phyloP scores from a whole-genome alignment of 2,113 vertebrate genomes.

The Macrotis lagotis region DNA sequence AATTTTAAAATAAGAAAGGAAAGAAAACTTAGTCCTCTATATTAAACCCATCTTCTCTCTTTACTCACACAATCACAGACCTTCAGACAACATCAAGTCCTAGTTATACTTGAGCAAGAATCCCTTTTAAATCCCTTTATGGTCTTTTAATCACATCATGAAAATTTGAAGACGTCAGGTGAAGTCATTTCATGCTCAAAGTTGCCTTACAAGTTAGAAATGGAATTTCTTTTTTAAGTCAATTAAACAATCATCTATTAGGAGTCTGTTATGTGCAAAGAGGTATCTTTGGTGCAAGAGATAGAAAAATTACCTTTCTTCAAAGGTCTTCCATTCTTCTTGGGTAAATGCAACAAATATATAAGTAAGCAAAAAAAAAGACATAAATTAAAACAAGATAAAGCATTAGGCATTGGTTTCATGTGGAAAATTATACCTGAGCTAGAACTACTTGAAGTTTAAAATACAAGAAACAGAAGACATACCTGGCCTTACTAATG shows the following conservation, averaged over 20 bases:
- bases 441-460: not conserved
- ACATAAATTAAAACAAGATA: not conserved
- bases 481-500: too few species aligned
- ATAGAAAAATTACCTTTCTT: not conserved
- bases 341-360: not conserved
- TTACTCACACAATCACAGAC: constrained; percentile 15
- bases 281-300: too few species aligned
- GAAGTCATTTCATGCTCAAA: not conserved
- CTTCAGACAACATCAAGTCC: not conserved
- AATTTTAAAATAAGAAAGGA: constrained; percentile 8
- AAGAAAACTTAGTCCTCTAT: constrained; percentile 10
- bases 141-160: not conserved
- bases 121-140: not conserved
- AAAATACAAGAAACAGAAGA: too few species aligned
- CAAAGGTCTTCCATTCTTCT: not conserved
- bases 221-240: not conserved
- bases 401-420: not conserved
- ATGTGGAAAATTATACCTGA: not conserved
- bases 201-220: not conserved
- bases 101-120: not conserved
- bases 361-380: not conserved
- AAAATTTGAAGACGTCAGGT: not conserved
- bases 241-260: not conserved
- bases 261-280: not conserved
- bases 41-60: constrained; percentile 9